Evolutionary conservation across 2,113 vertebrate genomes (phyloP).

Genomic region (Phasianus colchicus): DNA sequence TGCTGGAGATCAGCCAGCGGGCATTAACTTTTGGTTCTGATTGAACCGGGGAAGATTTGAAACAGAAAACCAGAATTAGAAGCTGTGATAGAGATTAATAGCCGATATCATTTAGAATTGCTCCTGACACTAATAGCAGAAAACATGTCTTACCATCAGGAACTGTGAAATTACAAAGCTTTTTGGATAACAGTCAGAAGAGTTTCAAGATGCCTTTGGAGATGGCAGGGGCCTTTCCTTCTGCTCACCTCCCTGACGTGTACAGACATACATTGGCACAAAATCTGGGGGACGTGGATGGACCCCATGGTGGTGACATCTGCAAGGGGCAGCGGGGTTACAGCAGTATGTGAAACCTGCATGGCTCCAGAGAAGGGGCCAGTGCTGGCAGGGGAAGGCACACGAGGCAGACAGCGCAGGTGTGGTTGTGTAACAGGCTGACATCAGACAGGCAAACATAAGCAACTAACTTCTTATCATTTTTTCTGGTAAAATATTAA

Average conservation of each 20-base stretch:
- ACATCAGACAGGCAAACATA: background rate
- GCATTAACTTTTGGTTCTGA: slow-evolving; percentile 68
- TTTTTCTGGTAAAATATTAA: background rate
- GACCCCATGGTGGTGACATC: background rate
- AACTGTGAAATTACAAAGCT: background rate
- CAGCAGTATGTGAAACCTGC: background rate
- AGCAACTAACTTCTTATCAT: background rate
- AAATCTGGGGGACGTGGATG: background rate
- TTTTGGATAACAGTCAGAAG: background rate
- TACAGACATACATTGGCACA: background rate
- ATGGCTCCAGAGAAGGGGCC: background rate
- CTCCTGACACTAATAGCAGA: background rate
- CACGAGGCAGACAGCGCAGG: background rate
- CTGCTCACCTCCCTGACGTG: background rate
- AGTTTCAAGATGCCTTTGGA: background rate
- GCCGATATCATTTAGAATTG: background rate
- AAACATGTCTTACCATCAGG: background rate
- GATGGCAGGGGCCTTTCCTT: background rate
- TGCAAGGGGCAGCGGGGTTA: background rate
- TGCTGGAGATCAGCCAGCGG: slow-evolving; percentile 57
- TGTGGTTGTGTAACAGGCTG: background rate
- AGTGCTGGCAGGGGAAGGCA: background rate
- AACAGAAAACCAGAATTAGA: slow-evolving; percentile 49
- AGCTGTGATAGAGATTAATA: slow-evolving; percentile 16
- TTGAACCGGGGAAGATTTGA: slow-evolving; percentile 49